These are phyloP conservation scores for Pangasianodon gigas DNA, from an alignment of 2,113 vertebrate species.

Conservation along the genomic window DNA sequence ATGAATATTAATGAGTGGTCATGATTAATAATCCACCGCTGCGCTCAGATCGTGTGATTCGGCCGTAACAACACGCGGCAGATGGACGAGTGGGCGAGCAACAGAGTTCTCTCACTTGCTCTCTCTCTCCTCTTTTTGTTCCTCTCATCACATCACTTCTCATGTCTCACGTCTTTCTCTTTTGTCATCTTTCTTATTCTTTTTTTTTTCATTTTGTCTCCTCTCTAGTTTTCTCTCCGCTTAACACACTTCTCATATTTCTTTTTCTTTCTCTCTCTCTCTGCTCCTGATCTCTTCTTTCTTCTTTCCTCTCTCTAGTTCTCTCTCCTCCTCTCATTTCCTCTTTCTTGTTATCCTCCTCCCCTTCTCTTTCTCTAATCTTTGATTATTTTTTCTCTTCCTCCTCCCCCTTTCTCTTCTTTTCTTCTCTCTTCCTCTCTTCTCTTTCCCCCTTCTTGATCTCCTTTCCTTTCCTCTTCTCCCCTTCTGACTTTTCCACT, in stretches of 20 bases:
- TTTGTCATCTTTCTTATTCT: neutral
- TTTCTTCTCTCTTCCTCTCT: neutral
- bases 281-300: neutral
- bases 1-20: neutral
- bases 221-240: neutral
- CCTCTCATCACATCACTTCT: neutral
- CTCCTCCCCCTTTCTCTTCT: neutral
- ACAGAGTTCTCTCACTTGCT: conserved; percentile 43
- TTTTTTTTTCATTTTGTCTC: neutral
- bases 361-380: neutral
- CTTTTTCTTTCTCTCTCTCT: neutral
- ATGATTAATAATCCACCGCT: neutral
- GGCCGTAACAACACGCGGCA: conserved; percentile 55
- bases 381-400: neutral
- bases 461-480: neutral
- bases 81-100: conserved; percentile 64
- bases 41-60: conserved; percentile 42
- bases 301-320: neutral
- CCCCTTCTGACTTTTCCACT: neutral
- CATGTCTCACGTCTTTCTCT: neutral
- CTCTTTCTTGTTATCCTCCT: neutral
- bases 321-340: neutral
- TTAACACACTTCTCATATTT: no score
- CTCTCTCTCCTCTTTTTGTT: conserved; percentile 3
- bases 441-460: neutral